Conservation (phyloP, 2,113 vertebrate species). For the Etheostoma cragini region DNA sequence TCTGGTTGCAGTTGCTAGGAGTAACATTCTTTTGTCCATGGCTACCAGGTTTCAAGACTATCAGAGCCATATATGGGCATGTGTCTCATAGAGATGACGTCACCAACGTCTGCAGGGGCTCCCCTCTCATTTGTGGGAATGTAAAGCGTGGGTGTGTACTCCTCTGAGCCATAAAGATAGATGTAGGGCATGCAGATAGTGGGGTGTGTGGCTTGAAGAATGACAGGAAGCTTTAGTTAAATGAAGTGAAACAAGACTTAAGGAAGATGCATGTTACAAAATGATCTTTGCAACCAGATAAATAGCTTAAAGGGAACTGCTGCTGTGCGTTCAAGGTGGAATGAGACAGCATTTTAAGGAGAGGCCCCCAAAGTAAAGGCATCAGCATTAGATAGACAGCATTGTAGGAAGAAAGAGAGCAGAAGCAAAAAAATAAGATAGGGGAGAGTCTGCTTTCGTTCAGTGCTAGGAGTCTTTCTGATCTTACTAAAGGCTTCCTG, state of each 20-base stretch:
- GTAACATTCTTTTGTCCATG: neutral
- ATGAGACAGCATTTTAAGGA: slow-evolving; percentile 4
- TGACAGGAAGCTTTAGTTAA: neutral
- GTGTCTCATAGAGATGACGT: slow-evolving; percentile 79
- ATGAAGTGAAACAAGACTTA: slow-evolving; percentile 17
- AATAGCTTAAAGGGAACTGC: slow-evolving; percentile 28
- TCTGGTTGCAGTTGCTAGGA: neutral
- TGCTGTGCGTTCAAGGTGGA: slow-evolving; percentile 11
- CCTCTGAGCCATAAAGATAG: slow-evolving; percentile 11
- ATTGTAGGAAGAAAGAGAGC: slow-evolving; percentile 5
- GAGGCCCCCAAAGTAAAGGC: slow-evolving; percentile 13
- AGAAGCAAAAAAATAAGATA: slow-evolving; percentile 13
- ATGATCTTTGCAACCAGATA: neutral
- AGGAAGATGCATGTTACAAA: slow-evolving; percentile 11
- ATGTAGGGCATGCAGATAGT: slow-evolving; percentile 9
- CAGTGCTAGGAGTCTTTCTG: slow-evolving; percentile 18
- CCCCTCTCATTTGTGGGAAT: slow-evolving; percentile 52
- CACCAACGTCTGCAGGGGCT: slow-evolving; percentile 51
- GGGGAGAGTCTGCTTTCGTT: slow-evolving; percentile 22
- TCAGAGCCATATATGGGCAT: slow-evolving; percentile 71
- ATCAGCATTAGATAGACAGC: slow-evolving; percentile 4
- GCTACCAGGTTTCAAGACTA: neutral
- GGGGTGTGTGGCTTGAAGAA: neutral
- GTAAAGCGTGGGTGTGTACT: slow-evolving; percentile 57
- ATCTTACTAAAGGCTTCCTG: slow-evolving; percentile 43